Percentiles rank a stretch among this genome's conserved stretches.
Evolutionary conservation across 2,888 invertebrate genomes (phyloP).

Genomic region (Phlogophora meticulosa): DNA sequence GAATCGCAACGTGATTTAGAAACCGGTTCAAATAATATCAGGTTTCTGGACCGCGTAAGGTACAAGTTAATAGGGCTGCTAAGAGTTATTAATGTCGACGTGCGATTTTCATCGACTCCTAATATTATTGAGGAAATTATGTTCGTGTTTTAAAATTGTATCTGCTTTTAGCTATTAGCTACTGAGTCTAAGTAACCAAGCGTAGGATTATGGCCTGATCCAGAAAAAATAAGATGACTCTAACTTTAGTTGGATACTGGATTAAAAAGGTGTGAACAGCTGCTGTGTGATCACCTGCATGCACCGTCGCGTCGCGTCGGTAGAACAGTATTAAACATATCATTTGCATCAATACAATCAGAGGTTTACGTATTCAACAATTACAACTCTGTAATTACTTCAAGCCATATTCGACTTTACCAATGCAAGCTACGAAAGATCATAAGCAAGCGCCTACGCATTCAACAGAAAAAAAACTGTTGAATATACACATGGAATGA

Average conservation of each 20-base stretch:
- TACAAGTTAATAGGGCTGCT: slow-evolving; percentile 41
- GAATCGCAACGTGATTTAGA: slow-evolving; percentile 60
- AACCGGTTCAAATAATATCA: slow-evolving; percentile 57
- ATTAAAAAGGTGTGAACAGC: slow-evolving; percentile 8
- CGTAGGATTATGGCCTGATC: neutral
- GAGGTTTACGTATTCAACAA: slow-evolving; percentile 16
- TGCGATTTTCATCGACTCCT: slow-evolving; percentile 19
- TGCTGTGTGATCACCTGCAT: slow-evolving; percentile 6
- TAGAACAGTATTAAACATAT: slow-evolving; percentile 13
- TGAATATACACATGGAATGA: slow-evolving; percentile 45
- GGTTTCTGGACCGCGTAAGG: slow-evolving; percentile 44
- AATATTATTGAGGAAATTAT: neutral
- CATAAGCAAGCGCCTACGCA: slow-evolving; percentile 36
- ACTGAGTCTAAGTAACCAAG: neutral
- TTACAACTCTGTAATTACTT: slow-evolving; percentile 5
- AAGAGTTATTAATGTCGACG: slow-evolving; percentile 32
- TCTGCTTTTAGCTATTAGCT: neutral
- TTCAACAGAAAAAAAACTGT: slow-evolving; percentile 19
- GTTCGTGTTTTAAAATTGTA: neutral
- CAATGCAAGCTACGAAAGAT: slow-evolving; percentile 3
- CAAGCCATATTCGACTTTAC: slow-evolving; percentile 25
- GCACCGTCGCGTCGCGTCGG: neutral
- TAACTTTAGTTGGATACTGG: neutral
- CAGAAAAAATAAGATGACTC: neutral
- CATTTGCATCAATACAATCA: slow-evolving; percentile 27